Evolutionary conservation across 2,888 invertebrate species (phyloP).

Genomic region (Archaeoteleia sp.): DNA sequence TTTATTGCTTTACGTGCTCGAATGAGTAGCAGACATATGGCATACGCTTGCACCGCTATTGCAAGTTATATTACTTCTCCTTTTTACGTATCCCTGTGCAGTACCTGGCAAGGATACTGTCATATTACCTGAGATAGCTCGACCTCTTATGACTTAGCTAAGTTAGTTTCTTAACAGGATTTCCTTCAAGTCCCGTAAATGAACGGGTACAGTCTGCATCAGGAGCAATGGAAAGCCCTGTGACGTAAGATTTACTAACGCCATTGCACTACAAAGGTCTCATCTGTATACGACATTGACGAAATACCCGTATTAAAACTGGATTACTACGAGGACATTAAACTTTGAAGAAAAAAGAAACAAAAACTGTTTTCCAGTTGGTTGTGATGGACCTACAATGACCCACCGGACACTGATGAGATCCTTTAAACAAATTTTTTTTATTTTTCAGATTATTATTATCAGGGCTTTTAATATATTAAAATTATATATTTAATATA

Average conservation of each 20-base stretch:
- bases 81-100: constrained; percentile 39
- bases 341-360: no score
- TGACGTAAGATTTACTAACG: constrained; percentile 39
- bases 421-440: no score
- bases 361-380: no score
- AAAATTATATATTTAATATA: no score
- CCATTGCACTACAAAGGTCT: constrained; percentile 45
- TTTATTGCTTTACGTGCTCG: constrained; percentile 67
- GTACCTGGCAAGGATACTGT: constrained; percentile 23
- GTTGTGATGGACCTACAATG: no score
- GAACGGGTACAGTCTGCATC: constrained; percentile 28
- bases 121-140: constrained; percentile 31
- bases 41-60: constrained; percentile 46
- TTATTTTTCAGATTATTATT: no score
- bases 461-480: no score
- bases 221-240: constrained; percentile 17
- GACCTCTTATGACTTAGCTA: constrained; percentile 33
- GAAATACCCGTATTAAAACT: constrained; percentile 45
- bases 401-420: no score
- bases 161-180: constrained; percentile 36
- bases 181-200: constrained; percentile 34
- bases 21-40: constrained; percentile 55
- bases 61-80: constrained; percentile 56
- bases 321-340: constrained; percentile 40
- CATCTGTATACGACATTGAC: constrained; percentile 27